Conservation (phyloP, 2,888 invertebrate genomes). For the Agrochola lota region DNA sequence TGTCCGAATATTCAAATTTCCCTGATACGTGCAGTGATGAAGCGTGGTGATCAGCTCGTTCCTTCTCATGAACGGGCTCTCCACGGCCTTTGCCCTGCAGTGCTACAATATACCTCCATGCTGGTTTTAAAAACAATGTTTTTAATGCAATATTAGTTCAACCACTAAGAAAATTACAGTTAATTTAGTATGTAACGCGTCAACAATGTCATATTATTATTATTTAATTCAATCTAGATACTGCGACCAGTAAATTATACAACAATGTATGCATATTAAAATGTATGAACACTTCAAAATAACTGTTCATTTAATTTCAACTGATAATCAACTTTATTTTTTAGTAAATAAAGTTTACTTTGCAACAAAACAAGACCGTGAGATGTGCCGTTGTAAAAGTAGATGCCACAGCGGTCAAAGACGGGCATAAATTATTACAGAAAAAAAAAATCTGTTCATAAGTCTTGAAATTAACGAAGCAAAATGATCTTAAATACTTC, state of each 20-base stretch:
- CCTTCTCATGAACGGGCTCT: not conserved
- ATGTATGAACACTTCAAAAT: slow-evolving; percentile 41
- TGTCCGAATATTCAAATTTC: not conserved
- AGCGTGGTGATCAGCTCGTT: not conserved
- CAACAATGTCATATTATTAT: slow-evolving; percentile 49
- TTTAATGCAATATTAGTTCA: not conserved
- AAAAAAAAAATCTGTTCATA: slow-evolving; percentile 71
- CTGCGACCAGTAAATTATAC: slow-evolving; percentile 38
- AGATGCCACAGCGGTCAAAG: slow-evolving; percentile 42
- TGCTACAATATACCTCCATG: not conserved
- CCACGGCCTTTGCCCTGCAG: fast-evolving
- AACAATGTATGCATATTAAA: slow-evolving; percentile 38
- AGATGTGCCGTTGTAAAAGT: slow-evolving; percentile 17
- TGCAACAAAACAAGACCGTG: not conserved
- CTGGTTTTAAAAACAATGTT: not conserved
- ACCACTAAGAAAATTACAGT: slow-evolving; percentile 15
- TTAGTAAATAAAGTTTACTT: fast-evolving
- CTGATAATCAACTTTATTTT: not conserved
- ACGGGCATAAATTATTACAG: slow-evolving; percentile 54
- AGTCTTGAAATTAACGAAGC: slow-evolving; percentile 45
- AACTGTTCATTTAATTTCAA: slow-evolving; percentile 31
- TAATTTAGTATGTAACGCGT: slow-evolving; percentile 26
- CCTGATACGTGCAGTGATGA: not conserved
- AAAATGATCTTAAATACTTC: slow-evolving; percentile 59
- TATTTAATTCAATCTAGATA: slow-evolving; percentile 63